Conservation (phyloP, 2,888 invertebrate species). For the Xylota segnis region DNA sequence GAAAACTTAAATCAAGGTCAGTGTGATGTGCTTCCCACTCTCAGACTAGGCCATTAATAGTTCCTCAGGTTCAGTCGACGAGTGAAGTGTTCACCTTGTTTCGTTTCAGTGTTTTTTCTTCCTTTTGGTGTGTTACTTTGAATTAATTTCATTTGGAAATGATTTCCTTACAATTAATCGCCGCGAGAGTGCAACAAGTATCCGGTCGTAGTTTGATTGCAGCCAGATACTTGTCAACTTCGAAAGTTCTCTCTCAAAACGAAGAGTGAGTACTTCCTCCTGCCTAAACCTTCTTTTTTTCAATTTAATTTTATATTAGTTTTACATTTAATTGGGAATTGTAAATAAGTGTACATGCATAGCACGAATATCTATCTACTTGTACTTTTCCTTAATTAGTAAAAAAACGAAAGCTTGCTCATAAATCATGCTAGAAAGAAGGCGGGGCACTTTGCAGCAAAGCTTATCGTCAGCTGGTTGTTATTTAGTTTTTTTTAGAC, state of each 20-base stretch:
- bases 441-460: slow-evolving; percentile 4
- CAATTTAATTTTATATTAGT: neutral
- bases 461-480: slow-evolving; percentile 35
- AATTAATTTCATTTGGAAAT: slow-evolving; percentile 28
- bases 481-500: slow-evolving; percentile 1
- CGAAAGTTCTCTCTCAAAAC: slow-evolving; percentile 75
- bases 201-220: slow-evolving; percentile 51
- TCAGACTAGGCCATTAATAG: slow-evolving; percentile 24
- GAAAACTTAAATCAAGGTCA: slow-evolving; percentile 50
- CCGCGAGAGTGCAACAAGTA: slow-evolving; percentile 64
- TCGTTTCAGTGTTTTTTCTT: neutral
- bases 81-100: slow-evolving; percentile 33
- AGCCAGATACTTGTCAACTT: slow-evolving; percentile 76
- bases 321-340: neutral
- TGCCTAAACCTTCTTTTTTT: neutral
- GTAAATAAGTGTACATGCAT: neutral
- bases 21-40: slow-evolving; percentile 18
- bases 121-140: neutral
- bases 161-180: slow-evolving; percentile 74
- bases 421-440: neutral
- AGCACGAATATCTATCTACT: neutral
- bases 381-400: neutral
- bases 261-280: slow-evolving; percentile 78
- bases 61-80: slow-evolving; percentile 47
- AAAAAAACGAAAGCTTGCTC: neutral